Evolutionary conservation across 1,140 invertebrate genomes (phyloP), one percentile per base, ranked within the genome.

Genomic region (Stegodyphus mimosarum): DNA sequence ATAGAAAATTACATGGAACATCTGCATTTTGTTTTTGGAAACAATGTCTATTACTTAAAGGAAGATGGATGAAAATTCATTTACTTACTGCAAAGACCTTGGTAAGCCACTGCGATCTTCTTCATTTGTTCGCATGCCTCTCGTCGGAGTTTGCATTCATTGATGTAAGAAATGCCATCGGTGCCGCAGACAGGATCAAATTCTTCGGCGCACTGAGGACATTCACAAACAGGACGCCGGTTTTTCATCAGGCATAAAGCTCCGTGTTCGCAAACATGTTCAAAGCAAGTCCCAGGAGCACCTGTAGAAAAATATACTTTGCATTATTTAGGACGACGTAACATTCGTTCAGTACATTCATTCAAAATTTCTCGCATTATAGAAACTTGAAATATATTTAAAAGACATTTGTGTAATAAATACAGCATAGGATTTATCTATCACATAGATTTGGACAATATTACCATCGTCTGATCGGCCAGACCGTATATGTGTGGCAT

Each of bases 111-210:
- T 75, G 92, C 92, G 88, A 96, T 95, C 87, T 94, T 92, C 66
- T 93, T 92, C 64, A 93, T 92, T 88, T 94, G 93, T 84, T 94
- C 92, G 91, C 96, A 97, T 7, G 95, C 94, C 89, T 96, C 95
- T 55, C 94, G 91, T 88, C 93, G 93, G 84, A 97, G 93, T 90
- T 95, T 95, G 91, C 96, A 97, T 87, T 94, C 93, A 92, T 96
- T 97, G 85, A 94, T 93, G 90, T 98, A 98, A 76, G 95, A 95
- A 88, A 95, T 94, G 69, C 96, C 95, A 90, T 98, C 95, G 66
- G 94, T 94, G 73, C 95, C 96, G 88, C 97, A 98, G 13, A 98
- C 95, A 1, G 96, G 95, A 83, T 90, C 89, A 90, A 95, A 96
- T 90, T 97, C 95, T 67, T 94, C 93, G 15, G 94, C 93, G 90